A percentile compares a stretch with the other conserved stretches of the same genome.
Conservation (phyloP, 1,140 invertebrate genomes). For the Drosophila elegans region DNA sequence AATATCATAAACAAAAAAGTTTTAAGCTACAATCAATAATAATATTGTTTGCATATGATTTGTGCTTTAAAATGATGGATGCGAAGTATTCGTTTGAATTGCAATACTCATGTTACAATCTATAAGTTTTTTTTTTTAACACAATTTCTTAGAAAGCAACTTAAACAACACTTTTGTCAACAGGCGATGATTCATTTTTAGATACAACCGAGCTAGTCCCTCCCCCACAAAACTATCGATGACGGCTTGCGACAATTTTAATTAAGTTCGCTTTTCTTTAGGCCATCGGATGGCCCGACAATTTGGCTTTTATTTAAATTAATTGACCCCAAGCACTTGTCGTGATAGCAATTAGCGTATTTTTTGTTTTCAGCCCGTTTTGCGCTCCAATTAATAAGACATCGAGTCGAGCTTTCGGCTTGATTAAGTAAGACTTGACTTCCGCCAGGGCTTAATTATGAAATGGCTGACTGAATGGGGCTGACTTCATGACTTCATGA, state of each 20-base stretch:
- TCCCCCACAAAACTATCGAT: conserved; percentile 10
- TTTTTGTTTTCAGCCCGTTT: conserved; percentile 19
- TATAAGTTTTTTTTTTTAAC: neutral
- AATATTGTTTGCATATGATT: neutral
- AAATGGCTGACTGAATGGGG: neutral
- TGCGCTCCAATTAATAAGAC: conserved; percentile 66
- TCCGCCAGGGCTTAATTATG: conserved; percentile 49
- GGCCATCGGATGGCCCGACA: conserved; percentile 46
- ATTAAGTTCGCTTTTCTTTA: conserved; percentile 53
- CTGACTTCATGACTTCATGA: conserved; percentile 49
- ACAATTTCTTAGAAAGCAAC: neutral
- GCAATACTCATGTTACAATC: too few species aligned
- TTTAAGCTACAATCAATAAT: too few species aligned
- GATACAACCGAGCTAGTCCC: neutral
- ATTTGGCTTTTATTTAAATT: conserved; percentile 81
- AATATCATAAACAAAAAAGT: too few species aligned
- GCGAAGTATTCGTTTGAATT: neutral
- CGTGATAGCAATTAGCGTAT: conserved; percentile 76
- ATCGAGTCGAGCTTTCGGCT: conserved; percentile 45
- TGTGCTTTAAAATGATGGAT: neutral
- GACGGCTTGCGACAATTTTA: conserved; percentile 50
- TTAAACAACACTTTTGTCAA: conserved; percentile 1
- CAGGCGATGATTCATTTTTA: conserved; percentile 16
- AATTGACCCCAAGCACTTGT: conserved; percentile 73
- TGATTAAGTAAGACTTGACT: conserved; percentile 59